Base-by-base conservation (phyloP, 1,140 invertebrate species). In the Colletes gigas region DNA sequence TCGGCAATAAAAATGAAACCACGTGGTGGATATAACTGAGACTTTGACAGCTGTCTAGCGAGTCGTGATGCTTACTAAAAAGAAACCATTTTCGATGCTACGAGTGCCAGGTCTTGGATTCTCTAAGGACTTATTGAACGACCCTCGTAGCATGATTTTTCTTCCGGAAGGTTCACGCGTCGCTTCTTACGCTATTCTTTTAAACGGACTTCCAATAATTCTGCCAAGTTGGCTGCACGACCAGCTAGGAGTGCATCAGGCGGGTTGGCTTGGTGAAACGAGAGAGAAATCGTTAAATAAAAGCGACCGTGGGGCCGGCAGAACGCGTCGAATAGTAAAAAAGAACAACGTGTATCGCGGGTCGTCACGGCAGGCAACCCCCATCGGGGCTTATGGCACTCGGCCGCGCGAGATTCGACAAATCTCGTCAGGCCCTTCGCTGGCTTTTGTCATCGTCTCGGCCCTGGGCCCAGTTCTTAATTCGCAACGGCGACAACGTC, bases 251-350 rank as follows among this genome's bases (percentile, higher is more conserved):
- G 69, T 52, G 67, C 57, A 73, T 81, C 67, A 30, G 85, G 70
- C 47, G 74, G 50, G 83, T 79, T 72, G 76, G 82, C 78, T 67
- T 71, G 67, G 74, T 80, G 86, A 85, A 88, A 88, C 85, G 79
- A 79, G 83, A 88, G 87, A 86, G 85, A 85, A 85, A 88, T 85
- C 78, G 81, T 78, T 71, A 89, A 89, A 88, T 88, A 84, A 83
- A 83, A 83, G 79, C 83, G 85, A 21, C 78, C 74, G 21, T 70
- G 57, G 60, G 54, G 50, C n/a, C 41, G 80, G 83, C 77, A 54
- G 86, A 83, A 78, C 67, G 70, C 66, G 73, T 71, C 70, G 75
- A 66, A 79, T 82, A 79, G 65, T 65, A 85, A 87, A 87, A 86
- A 86, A 85, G 81, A 87, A 69, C 77, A 82, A 79, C 41, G 54